Percentiles rank a stretch among this genome's conserved stretches.
phyloP scores from a whole-genome alignment of 2,888 invertebrate genomes.

The Penaeus monodon region DNA sequence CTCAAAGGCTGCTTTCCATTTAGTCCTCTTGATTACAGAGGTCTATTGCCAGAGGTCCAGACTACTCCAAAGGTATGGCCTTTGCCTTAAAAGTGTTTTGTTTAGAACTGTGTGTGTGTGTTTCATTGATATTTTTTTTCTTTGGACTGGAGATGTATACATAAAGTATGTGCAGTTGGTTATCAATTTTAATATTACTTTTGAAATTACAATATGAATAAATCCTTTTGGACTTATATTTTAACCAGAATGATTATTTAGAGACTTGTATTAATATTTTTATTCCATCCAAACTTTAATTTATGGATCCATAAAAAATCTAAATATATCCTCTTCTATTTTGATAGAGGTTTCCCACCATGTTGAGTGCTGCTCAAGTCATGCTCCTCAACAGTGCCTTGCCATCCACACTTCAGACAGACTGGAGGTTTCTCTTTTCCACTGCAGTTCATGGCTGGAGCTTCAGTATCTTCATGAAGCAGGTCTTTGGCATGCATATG shows the following conservation, averaged over 20 bases:
- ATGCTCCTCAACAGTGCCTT: constrained; percentile 85
- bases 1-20: constrained; percentile 36
- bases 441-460: constrained; percentile 91
- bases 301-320: not conserved
- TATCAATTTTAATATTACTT: too few species aligned
- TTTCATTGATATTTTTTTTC: too few species aligned
- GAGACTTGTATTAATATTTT: too few species aligned
- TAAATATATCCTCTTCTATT: not conserved
- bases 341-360: constrained; percentile 52
- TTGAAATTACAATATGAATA: too few species aligned
- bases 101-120: not conserved
- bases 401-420: constrained; percentile 80
- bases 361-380: constrained; percentile 80
- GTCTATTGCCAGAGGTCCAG: constrained; percentile 33
- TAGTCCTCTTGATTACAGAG: constrained; percentile 6
- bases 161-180: too few species aligned
- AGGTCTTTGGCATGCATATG: constrained; percentile 28
- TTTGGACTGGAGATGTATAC: not conserved
- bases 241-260: too few species aligned
- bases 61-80: constrained; percentile 35
- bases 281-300: not conserved
- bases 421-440: constrained; percentile 90
- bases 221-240: too few species aligned
- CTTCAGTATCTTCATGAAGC: constrained; percentile 69
- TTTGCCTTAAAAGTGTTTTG: not conserved